Evolutionary conservation across 2,797 vertebrate species (phyloP).

Genomic region (Pipistrellus kuhlii): DNA sequence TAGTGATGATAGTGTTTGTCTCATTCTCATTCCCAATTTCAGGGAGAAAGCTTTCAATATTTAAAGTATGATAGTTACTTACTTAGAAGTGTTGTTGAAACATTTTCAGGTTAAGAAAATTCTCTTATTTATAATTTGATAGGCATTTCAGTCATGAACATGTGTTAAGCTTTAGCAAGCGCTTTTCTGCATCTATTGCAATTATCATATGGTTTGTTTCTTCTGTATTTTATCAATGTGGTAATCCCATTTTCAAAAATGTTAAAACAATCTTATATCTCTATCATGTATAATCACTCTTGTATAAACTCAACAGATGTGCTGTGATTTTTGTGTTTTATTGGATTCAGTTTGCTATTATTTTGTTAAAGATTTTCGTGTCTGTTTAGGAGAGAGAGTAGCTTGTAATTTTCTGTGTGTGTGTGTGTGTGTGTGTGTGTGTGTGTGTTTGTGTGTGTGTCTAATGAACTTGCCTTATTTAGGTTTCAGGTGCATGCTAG

Average conservation of each 20-base stretch:
- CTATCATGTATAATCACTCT: background rate
- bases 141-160: background rate
- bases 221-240: constrained; percentile 10
- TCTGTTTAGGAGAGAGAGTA: background rate
- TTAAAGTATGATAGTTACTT: background rate
- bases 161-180: background rate
- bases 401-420: background rate
- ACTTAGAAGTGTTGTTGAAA: background rate
- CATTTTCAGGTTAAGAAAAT: background rate
- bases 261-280: background rate
- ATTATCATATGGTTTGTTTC: background rate
- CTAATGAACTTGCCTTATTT: background rate
- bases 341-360: background rate
- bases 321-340: background rate
- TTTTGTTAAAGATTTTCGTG: background rate
- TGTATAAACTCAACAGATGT: background rate
- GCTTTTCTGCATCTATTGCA: background rate
- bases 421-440: background rate
- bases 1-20: background rate
- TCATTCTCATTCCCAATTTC: background rate
- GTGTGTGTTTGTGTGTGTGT: background rate
- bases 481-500: background rate
- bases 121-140: constrained; percentile 27
- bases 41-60: background rate
- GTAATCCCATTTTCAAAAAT: background rate